Conservation (phyloP, 2,888 invertebrate genomes). For the Ferrisia virgata region DNA sequence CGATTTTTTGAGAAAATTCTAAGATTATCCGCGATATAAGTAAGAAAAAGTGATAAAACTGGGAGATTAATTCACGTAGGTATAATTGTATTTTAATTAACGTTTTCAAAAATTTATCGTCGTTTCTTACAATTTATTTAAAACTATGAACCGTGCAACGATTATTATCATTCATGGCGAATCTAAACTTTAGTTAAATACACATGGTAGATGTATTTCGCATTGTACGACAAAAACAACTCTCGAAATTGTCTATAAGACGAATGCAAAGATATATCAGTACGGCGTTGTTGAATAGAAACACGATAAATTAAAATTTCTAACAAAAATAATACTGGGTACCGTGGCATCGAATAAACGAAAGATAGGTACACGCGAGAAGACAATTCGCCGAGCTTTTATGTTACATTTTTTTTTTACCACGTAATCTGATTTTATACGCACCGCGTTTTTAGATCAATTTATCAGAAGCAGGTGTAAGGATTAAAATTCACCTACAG, state of each 20-base stretch:
- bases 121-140: background rate
- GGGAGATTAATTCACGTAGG: background rate
- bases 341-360: background rate
- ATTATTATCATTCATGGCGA: background rate
- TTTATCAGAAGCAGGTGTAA: background rate
- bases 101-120: background rate
- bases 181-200: background rate
- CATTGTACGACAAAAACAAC: background rate
- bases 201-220: background rate
- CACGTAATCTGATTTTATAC: background rate
- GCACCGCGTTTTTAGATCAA: background rate
- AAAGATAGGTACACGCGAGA: background rate
- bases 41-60: background rate
- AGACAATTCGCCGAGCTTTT: background rate
- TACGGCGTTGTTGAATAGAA: background rate
- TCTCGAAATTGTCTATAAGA: background rate
- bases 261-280: background rate
- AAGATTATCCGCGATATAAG: background rate
- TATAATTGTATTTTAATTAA: background rate
- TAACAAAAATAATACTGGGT: background rate
- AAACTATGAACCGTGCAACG: background rate
- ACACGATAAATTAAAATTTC: background rate
- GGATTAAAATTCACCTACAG: background rate
- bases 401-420: background rate
- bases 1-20: background rate